A percentile compares a stretch with the other conserved stretches of the same genome.
These are phyloP conservation scores for Dysmachus trigonus DNA, from an alignment of 2,888 invertebrate genomes.

Conservation along the genomic window DNA sequence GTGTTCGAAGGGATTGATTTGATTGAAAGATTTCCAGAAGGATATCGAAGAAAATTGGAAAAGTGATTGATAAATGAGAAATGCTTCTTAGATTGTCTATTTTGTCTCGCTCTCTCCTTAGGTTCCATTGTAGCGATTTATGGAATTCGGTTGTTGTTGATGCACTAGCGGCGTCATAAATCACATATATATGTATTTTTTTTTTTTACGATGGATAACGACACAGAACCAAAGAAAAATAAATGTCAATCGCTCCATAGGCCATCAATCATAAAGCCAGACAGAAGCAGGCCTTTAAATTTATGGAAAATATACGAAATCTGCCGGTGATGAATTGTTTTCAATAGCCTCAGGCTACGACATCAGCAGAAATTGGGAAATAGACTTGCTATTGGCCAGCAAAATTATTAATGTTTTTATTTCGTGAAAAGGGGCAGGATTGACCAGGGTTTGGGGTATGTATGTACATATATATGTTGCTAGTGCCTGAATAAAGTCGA, in stretches of 20 bases:
- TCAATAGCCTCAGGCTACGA: neutral
- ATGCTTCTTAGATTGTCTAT: neutral
- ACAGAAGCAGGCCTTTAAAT: neutral
- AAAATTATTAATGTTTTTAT: neutral
- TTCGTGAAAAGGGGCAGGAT: neutral
- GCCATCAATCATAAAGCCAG: neutral
- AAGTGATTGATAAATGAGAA: slow-evolving; percentile 31
- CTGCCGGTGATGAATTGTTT: neutral
- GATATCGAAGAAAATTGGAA: slow-evolving; percentile 30
- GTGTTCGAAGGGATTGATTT: slow-evolving; percentile 4
- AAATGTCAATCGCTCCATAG: neutral
- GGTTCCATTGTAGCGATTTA: neutral
- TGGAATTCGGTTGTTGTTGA: neutral
- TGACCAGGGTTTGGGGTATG: neutral
- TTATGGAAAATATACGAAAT: neutral
- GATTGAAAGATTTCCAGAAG: slow-evolving; percentile 11
- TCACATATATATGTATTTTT: neutral
- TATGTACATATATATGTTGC: neutral
- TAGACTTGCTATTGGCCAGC: neutral
- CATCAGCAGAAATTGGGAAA: neutral
- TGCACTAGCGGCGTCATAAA: neutral
- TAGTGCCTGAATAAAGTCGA: neutral
- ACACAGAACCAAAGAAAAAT: neutral
- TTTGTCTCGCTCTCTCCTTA: neutral
- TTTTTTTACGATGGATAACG: neutral